phyloP scores from a whole-genome alignment of 2,797 vertebrate genomes.

The Vipera latastei region DNA sequence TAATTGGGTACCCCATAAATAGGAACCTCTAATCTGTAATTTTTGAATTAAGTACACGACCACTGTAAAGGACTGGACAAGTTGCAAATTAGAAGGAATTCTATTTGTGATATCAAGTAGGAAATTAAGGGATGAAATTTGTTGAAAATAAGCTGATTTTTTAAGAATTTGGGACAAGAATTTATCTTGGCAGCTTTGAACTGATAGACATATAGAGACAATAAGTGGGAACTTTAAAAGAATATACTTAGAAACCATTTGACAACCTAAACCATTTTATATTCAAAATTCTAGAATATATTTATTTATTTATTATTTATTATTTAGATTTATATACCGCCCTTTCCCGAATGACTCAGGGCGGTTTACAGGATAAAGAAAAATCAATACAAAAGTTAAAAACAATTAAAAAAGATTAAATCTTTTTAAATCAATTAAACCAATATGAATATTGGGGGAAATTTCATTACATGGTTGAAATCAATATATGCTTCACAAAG shows the following conservation, averaged over 20 bases:
- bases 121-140: not conserved
- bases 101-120: not conserved
- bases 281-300: not conserved
- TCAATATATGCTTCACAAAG: not conserved
- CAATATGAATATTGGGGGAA: not conserved
- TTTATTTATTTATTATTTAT: no score
- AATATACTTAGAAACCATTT: not conserved
- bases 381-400: no score
- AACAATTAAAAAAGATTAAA: no score
- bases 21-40: not conserved
- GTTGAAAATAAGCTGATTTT: not conserved
- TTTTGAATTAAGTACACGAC: not conserved
- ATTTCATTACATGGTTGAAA: not conserved
- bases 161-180: not conserved
- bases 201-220: not conserved
- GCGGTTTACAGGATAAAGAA: no score
- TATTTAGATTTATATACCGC: no score
- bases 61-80: not conserved
- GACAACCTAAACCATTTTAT: not conserved
- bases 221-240: not conserved
- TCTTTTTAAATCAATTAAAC: no score
- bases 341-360: no score
- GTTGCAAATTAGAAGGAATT: not conserved
- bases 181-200: not conserved
- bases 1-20: not conserved